phyloP scores from a whole-genome alignment of 2,113 vertebrate species.

The Boulengeromyrus knoepffleri region DNA sequence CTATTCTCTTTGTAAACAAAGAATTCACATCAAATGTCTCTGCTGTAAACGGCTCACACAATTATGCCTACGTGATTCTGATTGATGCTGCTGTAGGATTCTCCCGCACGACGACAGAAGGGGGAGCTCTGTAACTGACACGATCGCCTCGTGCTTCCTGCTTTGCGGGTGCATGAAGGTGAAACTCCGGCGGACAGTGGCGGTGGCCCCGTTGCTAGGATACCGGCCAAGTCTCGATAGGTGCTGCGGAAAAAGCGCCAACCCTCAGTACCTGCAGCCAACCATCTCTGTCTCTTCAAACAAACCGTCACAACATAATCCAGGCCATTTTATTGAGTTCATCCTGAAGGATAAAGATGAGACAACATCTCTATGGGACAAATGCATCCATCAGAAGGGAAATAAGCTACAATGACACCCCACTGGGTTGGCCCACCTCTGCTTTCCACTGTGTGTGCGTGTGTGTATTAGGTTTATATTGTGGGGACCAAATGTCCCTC shows the following conservation, averaged over 20 bases:
- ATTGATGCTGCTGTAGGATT: background rate
- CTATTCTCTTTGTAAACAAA: background rate
- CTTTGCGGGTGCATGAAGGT: constrained; percentile 24
- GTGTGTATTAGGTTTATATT: background rate
- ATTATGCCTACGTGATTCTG: background rate
- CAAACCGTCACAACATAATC: background rate
- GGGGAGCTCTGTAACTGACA: constrained; percentile 17
- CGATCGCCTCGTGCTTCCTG: constrained; percentile 12
- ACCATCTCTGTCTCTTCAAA: background rate
- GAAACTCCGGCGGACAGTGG: constrained; percentile 35
- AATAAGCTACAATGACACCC: background rate
- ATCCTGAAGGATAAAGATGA: background rate
- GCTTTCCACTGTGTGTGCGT: background rate
- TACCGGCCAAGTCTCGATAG: constrained; percentile 34
- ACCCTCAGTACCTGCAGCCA: constrained; percentile 33
- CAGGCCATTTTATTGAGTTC: background rate
- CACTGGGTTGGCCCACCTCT: background rate
- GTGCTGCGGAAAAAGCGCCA: constrained; percentile 31
- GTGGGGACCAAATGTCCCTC: background rate
- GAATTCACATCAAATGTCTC: background rate
- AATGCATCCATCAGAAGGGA: background rate
- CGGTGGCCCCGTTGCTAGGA: constrained; percentile 41
- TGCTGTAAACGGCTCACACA: background rate
- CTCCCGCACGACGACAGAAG: background rate
- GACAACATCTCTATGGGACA: background rate